These are phyloP conservation scores for Eristalis intricaria DNA, from an alignment of 2,888 invertebrate genomes.

Conservation along the genomic window DNA sequence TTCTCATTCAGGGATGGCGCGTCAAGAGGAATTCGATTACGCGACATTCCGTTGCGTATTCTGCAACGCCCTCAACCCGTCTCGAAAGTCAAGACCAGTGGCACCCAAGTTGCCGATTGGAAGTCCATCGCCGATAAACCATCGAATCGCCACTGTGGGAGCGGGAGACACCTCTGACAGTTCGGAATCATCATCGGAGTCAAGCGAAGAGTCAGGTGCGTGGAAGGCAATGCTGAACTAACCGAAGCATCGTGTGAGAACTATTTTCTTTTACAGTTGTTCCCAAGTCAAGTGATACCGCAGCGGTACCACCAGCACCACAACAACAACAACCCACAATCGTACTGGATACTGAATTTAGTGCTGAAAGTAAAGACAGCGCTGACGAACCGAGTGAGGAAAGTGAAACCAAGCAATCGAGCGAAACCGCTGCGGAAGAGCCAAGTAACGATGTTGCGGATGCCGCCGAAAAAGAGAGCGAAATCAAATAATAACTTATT, in stretches of 20 bases:
- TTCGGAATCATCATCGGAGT: conserved; percentile 46
- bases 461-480: conserved; percentile 50
- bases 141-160: neutral
- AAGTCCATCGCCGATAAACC: conserved; percentile 2
- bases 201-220: conserved; percentile 56
- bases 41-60: conserved; percentile 95
- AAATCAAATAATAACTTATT: conserved; percentile 60
- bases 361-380: neutral
- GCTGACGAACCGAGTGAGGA: conserved; percentile 7
- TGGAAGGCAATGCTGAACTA: neutral
- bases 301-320: neutral
- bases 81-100: conserved; percentile 91
- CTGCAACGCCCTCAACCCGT: conserved; percentile 92
- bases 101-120: conserved; percentile 84
- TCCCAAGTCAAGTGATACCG: neutral
- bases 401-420: conserved; percentile 15
- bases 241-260: neutral
- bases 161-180: neutral
- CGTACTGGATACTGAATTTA: neutral
- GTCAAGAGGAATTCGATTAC: conserved; percentile 88
- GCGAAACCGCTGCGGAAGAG: conserved; percentile 25
- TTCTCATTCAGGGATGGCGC: conserved; percentile 85
- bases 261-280: conserved; percentile 14
- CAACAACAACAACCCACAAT: neutral
- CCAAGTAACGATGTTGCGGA: neutral